Evolutionary conservation across 2,113 vertebrate genomes (phyloP).

Genomic region (Gymnorhina tibicen): DNA sequence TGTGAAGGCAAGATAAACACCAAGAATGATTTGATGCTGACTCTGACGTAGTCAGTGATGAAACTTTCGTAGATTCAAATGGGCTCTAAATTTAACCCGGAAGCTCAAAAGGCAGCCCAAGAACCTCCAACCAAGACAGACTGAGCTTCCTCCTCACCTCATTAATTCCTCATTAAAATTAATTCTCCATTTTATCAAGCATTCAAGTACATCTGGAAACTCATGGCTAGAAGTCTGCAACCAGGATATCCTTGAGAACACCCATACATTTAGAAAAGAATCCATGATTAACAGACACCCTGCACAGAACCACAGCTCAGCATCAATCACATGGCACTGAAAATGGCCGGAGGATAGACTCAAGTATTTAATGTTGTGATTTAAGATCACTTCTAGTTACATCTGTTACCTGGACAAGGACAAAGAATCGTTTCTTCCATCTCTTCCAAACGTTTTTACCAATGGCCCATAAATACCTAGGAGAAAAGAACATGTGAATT

Average conservation of each 20-base stretch:
- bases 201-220: background rate
- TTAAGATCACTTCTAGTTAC: constrained; percentile 24
- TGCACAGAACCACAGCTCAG: background rate
- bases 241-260: background rate
- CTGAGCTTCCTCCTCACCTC: background rate
- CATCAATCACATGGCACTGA: background rate
- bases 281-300: background rate
- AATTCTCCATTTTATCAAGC: background rate
- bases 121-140: background rate
- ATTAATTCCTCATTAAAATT: background rate
- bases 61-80: background rate
- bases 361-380: background rate
- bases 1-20: background rate
- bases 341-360: background rate
- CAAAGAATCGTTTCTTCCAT: constrained; percentile 99
- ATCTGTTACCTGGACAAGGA: constrained; percentile 92
- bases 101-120: background rate
- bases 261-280: background rate
- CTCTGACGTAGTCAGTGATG: background rate
- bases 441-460: constrained; percentile 99
- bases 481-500: constrained; percentile 17
- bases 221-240: background rate
- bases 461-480: constrained; percentile 94
- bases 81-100: background rate
- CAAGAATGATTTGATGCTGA: background rate